Conservation (phyloP, 2,113 vertebrate genomes). For the Tragelaphus scriptus region DNA sequence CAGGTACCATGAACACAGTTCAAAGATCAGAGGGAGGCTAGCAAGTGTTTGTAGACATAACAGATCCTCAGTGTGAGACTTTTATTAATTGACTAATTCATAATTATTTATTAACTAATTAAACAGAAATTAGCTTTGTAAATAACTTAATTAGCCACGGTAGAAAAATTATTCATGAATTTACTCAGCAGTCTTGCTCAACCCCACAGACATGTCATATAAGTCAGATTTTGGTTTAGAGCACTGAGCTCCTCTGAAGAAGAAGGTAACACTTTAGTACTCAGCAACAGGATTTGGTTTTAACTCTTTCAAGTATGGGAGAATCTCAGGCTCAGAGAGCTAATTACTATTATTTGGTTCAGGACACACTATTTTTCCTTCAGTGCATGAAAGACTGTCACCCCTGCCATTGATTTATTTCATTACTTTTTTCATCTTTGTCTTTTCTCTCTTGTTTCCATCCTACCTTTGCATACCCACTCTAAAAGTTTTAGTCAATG, state of each 20-base stretch:
- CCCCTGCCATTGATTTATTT: background rate
- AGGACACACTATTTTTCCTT: fast-evolving
- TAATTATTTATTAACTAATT: background rate
- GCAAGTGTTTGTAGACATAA: background rate
- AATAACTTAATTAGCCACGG: background rate
- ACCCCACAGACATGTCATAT: too few relatives aligned
- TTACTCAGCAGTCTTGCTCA: background rate
- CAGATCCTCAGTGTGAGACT: background rate
- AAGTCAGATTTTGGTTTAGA: background rate
- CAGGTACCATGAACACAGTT: background rate
- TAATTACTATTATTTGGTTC: background rate
- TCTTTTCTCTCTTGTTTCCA: background rate
- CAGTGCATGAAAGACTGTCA: background rate
- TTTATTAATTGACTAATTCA: background rate
- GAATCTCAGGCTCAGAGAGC: background rate
- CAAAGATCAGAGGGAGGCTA: background rate
- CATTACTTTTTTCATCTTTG: background rate
- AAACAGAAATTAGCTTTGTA: background rate
- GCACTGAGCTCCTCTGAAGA: background rate
- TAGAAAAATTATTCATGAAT: background rate
- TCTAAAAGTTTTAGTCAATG: background rate
- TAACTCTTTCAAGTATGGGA: background rate
- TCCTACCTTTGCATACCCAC: background rate
- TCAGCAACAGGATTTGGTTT: background rate
- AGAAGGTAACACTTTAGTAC: background rate